Base-by-base conservation (phyloP, 2,797 vertebrate species). In the Scolopax bukidnonensis region DNA sequence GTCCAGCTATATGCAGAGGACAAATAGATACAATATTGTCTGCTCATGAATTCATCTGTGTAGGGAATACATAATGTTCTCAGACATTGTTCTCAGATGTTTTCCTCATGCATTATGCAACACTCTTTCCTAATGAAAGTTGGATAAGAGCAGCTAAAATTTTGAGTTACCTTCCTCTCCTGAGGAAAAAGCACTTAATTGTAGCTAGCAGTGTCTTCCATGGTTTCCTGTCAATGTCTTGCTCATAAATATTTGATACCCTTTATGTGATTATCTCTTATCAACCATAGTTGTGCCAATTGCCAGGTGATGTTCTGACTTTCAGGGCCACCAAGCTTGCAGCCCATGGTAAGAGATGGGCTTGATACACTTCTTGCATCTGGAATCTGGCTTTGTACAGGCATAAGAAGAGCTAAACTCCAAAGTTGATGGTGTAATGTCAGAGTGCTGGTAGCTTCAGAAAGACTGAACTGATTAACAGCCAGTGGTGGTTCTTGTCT, bases 41-140 rank as follows among this genome's bases (percentile, higher is more conserved):
- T 95, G 68, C 33, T 92, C 45, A 19, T 88, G 50, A 48, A 50
- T 87, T 71, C 41, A 64, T 85, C 69, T 64, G 24, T 79, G 86
- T 79, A 82, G 80, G 77, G 73, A 83, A 77, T 54, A 88, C 77
- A 85, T 93, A 70, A 87, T 89, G 77, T 93, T 91, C 76, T 95
- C 79, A 87, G 57, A 47, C 79, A 64, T 41, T 93, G 68, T 90
- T 95, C 88, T 95, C 36, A 0, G 67, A 79, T 95, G 71, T 84
- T 79, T 92, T 83, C 40, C 88, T 97, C 88, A 96, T 97, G 78
- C 40, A 96, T 97, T 96, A 97, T 97, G 94, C 90, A 97, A 33
- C 6, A 17, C 4, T 6, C 13, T 92, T 96, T 64, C 51, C 45
- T 94, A 90, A 88, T 94, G 84, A 91, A 93, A 84, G 82, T 87